These are phyloP conservation scores for Panthera uncia DNA, from an alignment of 2,113 vertebrate genomes.

Conservation along the genomic window DNA sequence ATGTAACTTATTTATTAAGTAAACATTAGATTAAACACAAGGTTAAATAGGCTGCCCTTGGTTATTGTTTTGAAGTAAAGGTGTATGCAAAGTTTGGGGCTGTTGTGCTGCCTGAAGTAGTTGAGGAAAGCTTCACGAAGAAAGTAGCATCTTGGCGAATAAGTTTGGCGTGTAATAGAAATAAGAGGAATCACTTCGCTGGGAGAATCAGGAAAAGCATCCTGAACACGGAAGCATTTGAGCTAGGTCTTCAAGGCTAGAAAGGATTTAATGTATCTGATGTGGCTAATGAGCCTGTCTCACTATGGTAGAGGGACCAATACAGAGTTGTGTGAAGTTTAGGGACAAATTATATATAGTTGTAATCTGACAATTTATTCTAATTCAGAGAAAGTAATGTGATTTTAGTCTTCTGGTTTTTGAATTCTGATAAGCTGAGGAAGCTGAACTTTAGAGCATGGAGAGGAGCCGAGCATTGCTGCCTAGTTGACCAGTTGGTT, in stretches of 20 bases:
- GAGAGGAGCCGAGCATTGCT: neutral
- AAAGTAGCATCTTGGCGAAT: neutral
- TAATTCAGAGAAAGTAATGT: neutral
- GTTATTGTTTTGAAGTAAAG: constrained; percentile 24
- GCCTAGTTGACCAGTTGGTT: neutral
- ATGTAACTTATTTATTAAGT: neutral
- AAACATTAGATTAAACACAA: neutral
- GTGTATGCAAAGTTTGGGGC: neutral
- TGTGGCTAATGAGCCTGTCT: neutral
- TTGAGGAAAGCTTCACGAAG: neutral
- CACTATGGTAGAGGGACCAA: neutral
- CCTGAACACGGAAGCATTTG: neutral
- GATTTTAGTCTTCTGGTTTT: neutral
- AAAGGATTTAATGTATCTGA: neutral
- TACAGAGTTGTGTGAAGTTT: constrained; percentile 8
- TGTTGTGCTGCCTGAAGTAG: neutral
- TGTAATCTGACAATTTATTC: neutral
- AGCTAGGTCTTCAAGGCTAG: neutral
- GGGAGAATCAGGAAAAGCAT: neutral
- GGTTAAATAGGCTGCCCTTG: neutral
- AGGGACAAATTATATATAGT: neutral
- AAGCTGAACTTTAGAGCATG: neutral
- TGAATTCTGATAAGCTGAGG: neutral
- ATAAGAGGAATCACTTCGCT: neutral
- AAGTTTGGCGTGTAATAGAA: neutral